Evolutionary conservation across 2,888 invertebrate genomes (phyloP), one percentile per base, ranked within the genome.

Genomic region (Carterocephalus palaemon): DNA sequence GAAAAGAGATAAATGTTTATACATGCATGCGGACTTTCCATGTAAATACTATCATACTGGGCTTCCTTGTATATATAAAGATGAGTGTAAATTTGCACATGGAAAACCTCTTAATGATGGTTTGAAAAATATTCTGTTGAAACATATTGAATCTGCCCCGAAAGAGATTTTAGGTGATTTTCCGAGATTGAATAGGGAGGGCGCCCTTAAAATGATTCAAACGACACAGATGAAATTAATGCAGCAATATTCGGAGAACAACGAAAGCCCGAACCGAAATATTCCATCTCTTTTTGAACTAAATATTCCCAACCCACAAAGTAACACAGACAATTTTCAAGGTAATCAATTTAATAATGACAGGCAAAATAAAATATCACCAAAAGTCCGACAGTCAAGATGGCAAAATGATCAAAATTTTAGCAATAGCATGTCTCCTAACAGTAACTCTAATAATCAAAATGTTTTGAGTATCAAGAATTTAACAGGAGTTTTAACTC

Each of bases 31-130:
- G 63, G 97, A 98, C 75, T 98, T 97, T 76, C 98, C 98, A 9
- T 98, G 98, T 85, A 98, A 98, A 88, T 98, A 94, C 85, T 97
- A 93, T 80, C 98, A 99, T 73, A 95, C 97, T 39, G 97, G 97
- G 52, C 89, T 95, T 75, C 92, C 93, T 42, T 98, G 98, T 76
- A 90, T 90, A 53, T 90, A 89, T 36, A 91, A 91, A 66, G 93
- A 93, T n/a, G 92, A 93, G 50, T 99, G 98, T 84, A 96, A 97
- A 79, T 98, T 98, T 79, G 95, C 96, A 16, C 98, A 99, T 74
- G 92, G 92, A 10, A 92, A 92, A 60, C 95, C 95, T 0, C 87
- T 98, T n/a, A 91, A 90, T 39, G 96, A 97, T 52, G 91, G 91
- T 66, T 89, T 93, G 49, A 89, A 90, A 63, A 89, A 88, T 57